Conservation (phyloP, 2,797 vertebrate genomes). For the Acrossocheilus fasciatus region DNA sequence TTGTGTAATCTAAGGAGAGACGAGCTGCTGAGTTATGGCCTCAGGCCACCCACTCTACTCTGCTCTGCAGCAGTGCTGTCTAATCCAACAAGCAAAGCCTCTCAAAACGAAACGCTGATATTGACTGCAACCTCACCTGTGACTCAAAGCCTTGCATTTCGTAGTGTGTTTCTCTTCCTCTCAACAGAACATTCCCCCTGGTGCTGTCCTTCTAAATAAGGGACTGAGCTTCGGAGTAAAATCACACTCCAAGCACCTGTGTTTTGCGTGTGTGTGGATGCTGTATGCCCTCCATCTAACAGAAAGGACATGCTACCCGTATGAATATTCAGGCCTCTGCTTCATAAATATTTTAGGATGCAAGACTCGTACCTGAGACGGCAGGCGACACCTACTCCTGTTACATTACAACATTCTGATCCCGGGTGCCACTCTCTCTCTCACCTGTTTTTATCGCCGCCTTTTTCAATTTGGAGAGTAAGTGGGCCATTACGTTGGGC, state of each 20-base stretch:
- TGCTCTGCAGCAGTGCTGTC: neutral
- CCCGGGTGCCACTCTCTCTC: slow-evolving; percentile 54
- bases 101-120: slow-evolving; percentile 3
- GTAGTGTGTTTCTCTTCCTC: neutral
- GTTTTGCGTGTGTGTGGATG: neutral
- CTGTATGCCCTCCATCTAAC: slow-evolving; percentile 69
- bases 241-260: slow-evolving; percentile 21
- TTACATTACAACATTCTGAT: slow-evolving; percentile 60
- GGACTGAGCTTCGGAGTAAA: slow-evolving; percentile 6
- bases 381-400: slow-evolving; percentile 57
- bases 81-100: slow-evolving; percentile 30
- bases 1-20: slow-evolving; percentile 31
- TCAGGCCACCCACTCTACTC: slow-evolving; percentile 1
- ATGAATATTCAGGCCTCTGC: slow-evolving; percentile 76
- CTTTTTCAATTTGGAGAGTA: slow-evolving; percentile 68
- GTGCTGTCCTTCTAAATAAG: slow-evolving; percentile 30
- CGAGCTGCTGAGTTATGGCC: slow-evolving; percentile 19
- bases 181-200: slow-evolving; percentile 3
- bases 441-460: slow-evolving; percentile 36
- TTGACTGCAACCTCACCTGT: slow-evolving; percentile 1
- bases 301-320: slow-evolving; percentile 21
- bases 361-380: slow-evolving; percentile 55
- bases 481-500: slow-evolving; percentile 63
- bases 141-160: neutral
- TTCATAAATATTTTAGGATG: slow-evolving; percentile 78